Conservation (phyloP, 1,140 invertebrate genomes). For the Mesaphorura yosii region DNA sequence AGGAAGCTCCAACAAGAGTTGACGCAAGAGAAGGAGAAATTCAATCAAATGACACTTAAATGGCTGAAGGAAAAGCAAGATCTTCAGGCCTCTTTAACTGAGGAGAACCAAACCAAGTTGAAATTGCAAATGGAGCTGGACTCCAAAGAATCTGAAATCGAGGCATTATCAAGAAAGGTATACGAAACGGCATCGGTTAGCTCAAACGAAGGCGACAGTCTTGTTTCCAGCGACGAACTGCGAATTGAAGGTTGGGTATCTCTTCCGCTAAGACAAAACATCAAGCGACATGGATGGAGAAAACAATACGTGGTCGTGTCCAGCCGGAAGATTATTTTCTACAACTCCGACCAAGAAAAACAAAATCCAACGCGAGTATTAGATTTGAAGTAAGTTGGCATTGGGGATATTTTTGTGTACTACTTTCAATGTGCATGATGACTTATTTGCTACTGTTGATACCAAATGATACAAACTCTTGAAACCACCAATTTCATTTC, state of each 20-base stretch:
- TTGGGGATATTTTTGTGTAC: not conserved
- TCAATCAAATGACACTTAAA: constrained; percentile 69
- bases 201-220: constrained; percentile 27
- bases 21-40: constrained; percentile 75
- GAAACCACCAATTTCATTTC: constrained; percentile 14
- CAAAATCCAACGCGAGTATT: constrained; percentile 88
- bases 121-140: constrained; percentile 89
- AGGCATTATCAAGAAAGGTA: constrained; percentile 69
- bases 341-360: constrained; percentile 88
- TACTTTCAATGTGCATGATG: constrained; percentile 5
- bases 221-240: constrained; percentile 17
- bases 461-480: constrained; percentile 5
- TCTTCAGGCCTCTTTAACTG: constrained; percentile 53
- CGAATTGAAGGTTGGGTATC: constrained; percentile 84
- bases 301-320: constrained; percentile 95
- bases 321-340: constrained; percentile 94
- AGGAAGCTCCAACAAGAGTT: constrained; percentile 89
- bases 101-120: constrained; percentile 56
- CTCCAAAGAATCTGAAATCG: constrained; percentile 90
- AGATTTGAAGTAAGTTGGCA: constrained; percentile 78
- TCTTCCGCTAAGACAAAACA: constrained; percentile 90
- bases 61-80: constrained; percentile 73
- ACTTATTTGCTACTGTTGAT: constrained; percentile 16
- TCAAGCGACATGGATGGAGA: constrained; percentile 88
- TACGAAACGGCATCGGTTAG: constrained; percentile 42